These are phyloP conservation scores for Podarcis muralis DNA, from an alignment of 2,113 vertebrate genomes.

Conservation along the genomic window DNA sequence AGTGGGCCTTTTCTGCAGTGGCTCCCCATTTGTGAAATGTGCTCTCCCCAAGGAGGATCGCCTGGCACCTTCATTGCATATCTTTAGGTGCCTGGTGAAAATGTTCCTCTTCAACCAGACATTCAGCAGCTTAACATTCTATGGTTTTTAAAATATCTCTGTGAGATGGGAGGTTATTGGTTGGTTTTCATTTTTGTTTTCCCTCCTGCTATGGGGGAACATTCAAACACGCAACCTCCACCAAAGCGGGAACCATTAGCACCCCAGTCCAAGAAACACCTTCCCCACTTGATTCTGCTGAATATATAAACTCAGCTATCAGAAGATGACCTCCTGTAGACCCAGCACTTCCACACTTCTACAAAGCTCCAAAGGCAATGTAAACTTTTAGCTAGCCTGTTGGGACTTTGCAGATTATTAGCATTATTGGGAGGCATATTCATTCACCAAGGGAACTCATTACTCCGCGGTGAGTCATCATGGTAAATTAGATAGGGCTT, in stretches of 20 bases:
- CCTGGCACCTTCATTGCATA: too few species aligned
- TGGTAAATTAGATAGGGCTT: constrained; percentile 47
- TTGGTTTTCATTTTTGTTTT: neutral
- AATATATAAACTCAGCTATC: neutral
- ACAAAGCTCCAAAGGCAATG: neutral
- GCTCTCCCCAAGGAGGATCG: too few species aligned
- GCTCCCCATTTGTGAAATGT: too few species aligned
- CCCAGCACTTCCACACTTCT: neutral
- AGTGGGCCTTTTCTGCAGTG: too few species aligned
- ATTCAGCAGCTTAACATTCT: too few species aligned
- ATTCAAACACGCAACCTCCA: neutral
- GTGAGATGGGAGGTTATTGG: neutral
- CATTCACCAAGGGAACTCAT: constrained; percentile 36
- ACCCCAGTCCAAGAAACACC: neutral
- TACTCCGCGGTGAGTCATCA: constrained; percentile 54
- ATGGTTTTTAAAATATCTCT: too few species aligned
- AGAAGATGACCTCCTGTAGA: neutral
- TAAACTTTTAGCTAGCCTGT: neutral
- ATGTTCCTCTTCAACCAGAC: too few species aligned
- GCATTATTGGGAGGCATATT: constrained; percentile 40
- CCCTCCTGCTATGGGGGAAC: neutral
- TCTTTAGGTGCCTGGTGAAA: too few species aligned
- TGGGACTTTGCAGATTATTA: constrained; percentile 40
- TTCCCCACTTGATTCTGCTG: neutral
- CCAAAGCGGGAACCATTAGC: neutral